A percentile compares a stretch with the other conserved stretches of the same genome.
These are phyloP conservation scores for Drosophila mayri DNA, from an alignment of 1,140 invertebrate species.

Conservation along the genomic window DNA sequence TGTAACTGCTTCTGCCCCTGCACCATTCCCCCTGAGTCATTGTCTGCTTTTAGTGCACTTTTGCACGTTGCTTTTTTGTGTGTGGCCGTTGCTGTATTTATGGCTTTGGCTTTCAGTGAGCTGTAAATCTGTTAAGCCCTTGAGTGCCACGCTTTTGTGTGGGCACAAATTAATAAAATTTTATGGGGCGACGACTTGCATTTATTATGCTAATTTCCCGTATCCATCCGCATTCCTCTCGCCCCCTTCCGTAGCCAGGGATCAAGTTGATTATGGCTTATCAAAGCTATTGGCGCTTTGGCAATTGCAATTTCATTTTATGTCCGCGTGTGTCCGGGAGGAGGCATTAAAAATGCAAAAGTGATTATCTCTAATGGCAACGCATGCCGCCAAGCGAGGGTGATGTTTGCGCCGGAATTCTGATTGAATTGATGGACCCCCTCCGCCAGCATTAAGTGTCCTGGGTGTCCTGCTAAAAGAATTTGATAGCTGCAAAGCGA, in stretches of 20 bases:
- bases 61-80: conserved; percentile 28
- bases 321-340: conserved; percentile 26
- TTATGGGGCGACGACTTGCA: conserved; percentile 60
- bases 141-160: conserved; percentile 52
- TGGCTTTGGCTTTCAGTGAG: conserved; percentile 56
- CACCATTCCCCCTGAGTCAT: conserved; percentile 19
- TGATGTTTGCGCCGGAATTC: conserved; percentile 38
- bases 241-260: neutral
- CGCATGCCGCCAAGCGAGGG: conserved; percentile 27
- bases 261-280: conserved; percentile 64
- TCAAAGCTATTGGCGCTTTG: conserved; percentile 66
- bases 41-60: conserved; percentile 64
- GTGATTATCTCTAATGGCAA: conserved; percentile 76
- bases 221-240: conserved; percentile 13
- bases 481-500: conserved; percentile 29
- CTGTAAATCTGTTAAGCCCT: conserved; percentile 77
- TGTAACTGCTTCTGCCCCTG: neutral
- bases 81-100: conserved; percentile 53
- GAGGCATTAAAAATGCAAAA: conserved; percentile 71
- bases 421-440: conserved; percentile 52
- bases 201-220: conserved; percentile 74
- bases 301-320: conserved; percentile 74
- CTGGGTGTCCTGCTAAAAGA: conserved; percentile 12
- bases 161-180: conserved; percentile 77
- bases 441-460: neutral